Conservation (phyloP, 2,797 vertebrate genomes). For the Acanthornis magna region DNA sequence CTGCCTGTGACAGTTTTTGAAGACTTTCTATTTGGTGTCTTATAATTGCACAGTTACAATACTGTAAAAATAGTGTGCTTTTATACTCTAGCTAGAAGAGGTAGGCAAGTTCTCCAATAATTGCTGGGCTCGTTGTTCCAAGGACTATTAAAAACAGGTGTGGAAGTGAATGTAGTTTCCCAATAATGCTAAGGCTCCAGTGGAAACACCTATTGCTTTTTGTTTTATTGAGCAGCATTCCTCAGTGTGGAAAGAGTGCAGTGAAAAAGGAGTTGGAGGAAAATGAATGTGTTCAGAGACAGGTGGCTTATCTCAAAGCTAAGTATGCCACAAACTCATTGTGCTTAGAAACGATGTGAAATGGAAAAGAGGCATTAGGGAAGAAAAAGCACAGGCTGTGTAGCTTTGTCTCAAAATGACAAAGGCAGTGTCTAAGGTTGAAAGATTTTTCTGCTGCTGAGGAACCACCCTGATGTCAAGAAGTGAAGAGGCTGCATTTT, state of each 20-base stretch:
- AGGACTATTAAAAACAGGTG: constrained; percentile 32
- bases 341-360: background rate
- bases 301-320: constrained; percentile 14
- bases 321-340: background rate
- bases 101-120: background rate
- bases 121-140: constrained; percentile 7
- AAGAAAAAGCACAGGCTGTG: background rate
- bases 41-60: background rate
- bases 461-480: background rate
- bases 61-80: background rate
- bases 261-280: background rate
- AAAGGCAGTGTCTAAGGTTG: background rate
- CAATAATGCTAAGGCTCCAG: background rate
- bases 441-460: background rate
- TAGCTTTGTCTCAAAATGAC: background rate
- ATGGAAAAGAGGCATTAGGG: background rate
- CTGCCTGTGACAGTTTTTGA: background rate
- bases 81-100: background rate
- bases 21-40: background rate
- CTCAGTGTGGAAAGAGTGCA: background rate
- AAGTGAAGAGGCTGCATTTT: background rate
- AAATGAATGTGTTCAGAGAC: background rate
- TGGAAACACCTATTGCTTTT: constrained; percentile 14
- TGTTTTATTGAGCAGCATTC: background rate
- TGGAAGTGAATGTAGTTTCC: constrained; percentile 7